Percentiles rank a stretch among this genome's conserved stretches.
These are phyloP conservation scores for Saguinus midas DNA, from an alignment of 2,113 vertebrate species.

Conservation along the genomic window DNA sequence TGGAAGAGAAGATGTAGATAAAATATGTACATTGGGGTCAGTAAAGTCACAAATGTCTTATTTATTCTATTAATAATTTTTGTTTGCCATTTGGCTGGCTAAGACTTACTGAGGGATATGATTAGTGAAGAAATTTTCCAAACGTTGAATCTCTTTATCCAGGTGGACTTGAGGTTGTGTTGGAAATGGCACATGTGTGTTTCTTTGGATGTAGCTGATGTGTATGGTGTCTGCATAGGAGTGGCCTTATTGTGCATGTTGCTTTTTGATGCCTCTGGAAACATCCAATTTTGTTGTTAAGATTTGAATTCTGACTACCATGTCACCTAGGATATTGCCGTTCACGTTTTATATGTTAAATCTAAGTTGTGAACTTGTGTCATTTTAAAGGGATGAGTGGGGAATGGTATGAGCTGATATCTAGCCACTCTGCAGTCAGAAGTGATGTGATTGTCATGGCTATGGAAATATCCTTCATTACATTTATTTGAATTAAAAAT, in stretches of 20 bases:
- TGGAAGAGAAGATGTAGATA: background rate
- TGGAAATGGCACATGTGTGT: background rate
- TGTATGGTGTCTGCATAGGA: rapidly evolving
- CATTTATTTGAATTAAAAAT: background rate
- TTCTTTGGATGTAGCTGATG: background rate
- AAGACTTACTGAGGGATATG: background rate
- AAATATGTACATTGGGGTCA: background rate
- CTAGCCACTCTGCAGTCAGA: background rate
- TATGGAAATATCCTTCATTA: background rate
- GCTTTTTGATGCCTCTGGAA: background rate
- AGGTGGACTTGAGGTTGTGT: background rate
- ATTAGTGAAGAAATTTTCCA: background rate
- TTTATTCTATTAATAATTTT: background rate
- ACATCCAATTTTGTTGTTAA: background rate
- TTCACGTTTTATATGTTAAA: background rate
- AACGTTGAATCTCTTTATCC: background rate
- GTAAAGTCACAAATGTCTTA: background rate
- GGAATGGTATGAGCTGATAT: background rate
- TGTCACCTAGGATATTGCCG: background rate
- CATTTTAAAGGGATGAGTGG: background rate
- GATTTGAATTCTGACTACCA: background rate
- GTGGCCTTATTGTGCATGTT: background rate
- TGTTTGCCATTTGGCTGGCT: background rate
- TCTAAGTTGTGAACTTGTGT: background rate
- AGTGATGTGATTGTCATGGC: background rate